phyloP scores from a whole-genome alignment of 2,797 vertebrate genomes.

The Rousettus madagascariensis region DNA sequence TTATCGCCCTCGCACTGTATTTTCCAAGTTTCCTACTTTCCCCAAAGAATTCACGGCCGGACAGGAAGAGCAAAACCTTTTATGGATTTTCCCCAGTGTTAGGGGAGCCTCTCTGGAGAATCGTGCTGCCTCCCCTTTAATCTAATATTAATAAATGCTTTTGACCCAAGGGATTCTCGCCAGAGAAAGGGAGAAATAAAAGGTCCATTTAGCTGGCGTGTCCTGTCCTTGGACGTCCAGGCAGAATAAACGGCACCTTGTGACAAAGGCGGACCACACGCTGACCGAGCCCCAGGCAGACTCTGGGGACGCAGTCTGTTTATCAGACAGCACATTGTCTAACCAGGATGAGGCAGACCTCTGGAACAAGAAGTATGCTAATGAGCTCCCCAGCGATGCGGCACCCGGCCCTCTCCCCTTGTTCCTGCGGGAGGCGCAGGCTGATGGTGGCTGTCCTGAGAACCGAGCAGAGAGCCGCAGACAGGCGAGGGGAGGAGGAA shows the following conservation, averaged over 20 bases:
- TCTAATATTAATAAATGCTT: slow-evolving; percentile 62
- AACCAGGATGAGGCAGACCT: slow-evolving; percentile 82
- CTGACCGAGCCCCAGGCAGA: slow-evolving; percentile 81
- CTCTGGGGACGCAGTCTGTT: slow-evolving; percentile 74
- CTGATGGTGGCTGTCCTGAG: slow-evolving; percentile 59
- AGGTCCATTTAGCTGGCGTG: slow-evolving; percentile 79
- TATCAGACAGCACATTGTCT: slow-evolving; percentile 83
- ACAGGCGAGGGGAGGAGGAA: slow-evolving; percentile 64
- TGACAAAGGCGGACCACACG: slow-evolving; percentile 77
- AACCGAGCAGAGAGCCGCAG: slow-evolving; percentile 58
- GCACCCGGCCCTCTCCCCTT: slow-evolving; percentile 54
- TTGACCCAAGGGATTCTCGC: slow-evolving; percentile 75
- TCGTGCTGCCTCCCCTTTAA: neutral
- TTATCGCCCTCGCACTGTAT: neutral
- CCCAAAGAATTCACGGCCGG: neutral
- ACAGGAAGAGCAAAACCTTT: slow-evolving; percentile 1
- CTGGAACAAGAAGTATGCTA: slow-evolving; percentile 76
- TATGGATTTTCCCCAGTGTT: neutral
- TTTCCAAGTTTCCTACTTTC: slow-evolving; percentile 15
- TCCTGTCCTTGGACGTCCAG: slow-evolving; percentile 78
- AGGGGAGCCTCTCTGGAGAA: neutral
- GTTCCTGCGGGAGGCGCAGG: slow-evolving; percentile 44
- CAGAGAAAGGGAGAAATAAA: slow-evolving; percentile 78
- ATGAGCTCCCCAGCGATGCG: slow-evolving; percentile 64
- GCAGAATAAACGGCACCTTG: slow-evolving; percentile 77